Percentiles rank a stretch among this genome's conserved stretches.
phyloP scores from a whole-genome alignment of 2,113 vertebrate species.

The Mugil cephalus region DNA sequence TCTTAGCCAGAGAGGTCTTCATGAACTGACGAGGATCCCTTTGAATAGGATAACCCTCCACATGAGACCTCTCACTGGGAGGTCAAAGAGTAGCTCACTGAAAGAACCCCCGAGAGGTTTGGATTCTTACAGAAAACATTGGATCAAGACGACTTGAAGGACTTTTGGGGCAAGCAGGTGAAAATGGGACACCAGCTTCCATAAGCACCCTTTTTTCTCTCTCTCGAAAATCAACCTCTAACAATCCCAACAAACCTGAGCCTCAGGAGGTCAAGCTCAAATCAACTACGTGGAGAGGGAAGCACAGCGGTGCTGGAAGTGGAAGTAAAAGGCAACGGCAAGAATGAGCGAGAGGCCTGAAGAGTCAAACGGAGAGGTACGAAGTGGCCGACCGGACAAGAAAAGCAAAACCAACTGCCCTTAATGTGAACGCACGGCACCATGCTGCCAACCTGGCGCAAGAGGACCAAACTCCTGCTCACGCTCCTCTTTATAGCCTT shows the following conservation, averaged over 20 bases:
- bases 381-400: slow-evolving; percentile 33
- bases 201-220: neutral
- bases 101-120: neutral
- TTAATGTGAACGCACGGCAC: slow-evolving; percentile 65
- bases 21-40: slow-evolving; percentile 8
- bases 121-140: slow-evolving; percentile 1
- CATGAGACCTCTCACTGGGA: neutral
- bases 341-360: slow-evolving; percentile 36
- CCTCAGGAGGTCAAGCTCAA: neutral
- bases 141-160: slow-evolving; percentile 1
- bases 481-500: slow-evolving; percentile 48
- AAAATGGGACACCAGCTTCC: neutral
- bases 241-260: neutral
- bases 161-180: neutral
- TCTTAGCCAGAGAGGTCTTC: slow-evolving; percentile 25
- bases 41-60: neutral
- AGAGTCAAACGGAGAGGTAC: slow-evolving; percentile 31
- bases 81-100: neutral
- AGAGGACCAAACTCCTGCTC: slow-evolving; percentile 47
- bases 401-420: slow-evolving; percentile 12
- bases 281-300: neutral
- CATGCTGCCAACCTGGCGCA: slow-evolving; percentile 66
- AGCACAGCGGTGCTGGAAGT: neutral
- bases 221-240: neutral
- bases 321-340: neutral